Base-by-base conservation (phyloP, 2,113 vertebrate genomes). In the Phaetusa simplex region DNA sequence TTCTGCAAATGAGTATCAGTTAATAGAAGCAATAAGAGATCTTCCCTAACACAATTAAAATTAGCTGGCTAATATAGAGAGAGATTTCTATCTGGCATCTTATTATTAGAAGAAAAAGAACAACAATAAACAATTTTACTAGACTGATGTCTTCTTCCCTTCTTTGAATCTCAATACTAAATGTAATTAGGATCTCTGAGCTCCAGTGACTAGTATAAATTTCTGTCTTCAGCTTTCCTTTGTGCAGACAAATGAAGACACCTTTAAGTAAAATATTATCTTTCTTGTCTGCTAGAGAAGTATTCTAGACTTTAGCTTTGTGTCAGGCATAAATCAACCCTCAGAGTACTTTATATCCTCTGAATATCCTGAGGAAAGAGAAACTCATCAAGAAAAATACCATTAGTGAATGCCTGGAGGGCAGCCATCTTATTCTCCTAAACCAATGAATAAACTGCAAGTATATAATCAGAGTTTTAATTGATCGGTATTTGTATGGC, bases 241-340 rank as follows among this genome's bases (percentile, higher is more conserved):
- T 95, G 95, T 96, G 67, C 73, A 96, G 85, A 95, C 73, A 90
- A 97, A 97, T 96, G 69, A 97, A 96, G 93, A 82, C 69, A 82
- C 93, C 88, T 93, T 86, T 92, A 97, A 96, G 93, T 90, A 97
- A 98, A 96, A 91, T 86, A 93, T 85, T 82, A 86, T 77, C 93
- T 89, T 93, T 94, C 91, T 95, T 95, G 79, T 94, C 93, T 95
- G 70, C 83, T 84, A 88, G 71, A 97, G 93, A 78, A 94, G 81
- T 69, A 93, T 95, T 97, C 96, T 95, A 98, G 97, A 96, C 32
- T 96, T 90, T 23, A 95, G 96, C 80, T 97, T 98, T 90, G 90
- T 93, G 93, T 97, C 97, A 98, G 98, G 94, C 97, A 98, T 99
- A 99, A 99, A 98, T 98, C 98, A 98, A 97, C 95, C 90, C 84